These are phyloP conservation scores for Armadillidium nasatum DNA, from an alignment of 1,140 invertebrate genomes.

Conservation along the genomic window DNA sequence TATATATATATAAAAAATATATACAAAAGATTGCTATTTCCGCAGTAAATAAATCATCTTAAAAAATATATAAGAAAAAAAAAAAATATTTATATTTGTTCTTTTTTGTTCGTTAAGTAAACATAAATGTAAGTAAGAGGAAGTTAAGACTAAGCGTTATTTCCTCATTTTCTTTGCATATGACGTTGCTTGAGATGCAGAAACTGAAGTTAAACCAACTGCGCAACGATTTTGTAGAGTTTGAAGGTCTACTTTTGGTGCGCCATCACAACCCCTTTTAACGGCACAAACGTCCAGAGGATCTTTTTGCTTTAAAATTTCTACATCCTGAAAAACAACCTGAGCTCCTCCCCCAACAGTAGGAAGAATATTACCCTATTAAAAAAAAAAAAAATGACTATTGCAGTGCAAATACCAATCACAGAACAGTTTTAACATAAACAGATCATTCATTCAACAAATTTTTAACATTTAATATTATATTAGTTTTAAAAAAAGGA, in stretches of 20 bases:
- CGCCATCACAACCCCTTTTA: slow-evolving; percentile 34
- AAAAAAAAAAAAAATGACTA: slow-evolving; percentile 28
- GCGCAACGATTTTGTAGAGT: background rate
- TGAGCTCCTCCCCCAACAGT: slow-evolving; percentile 89
- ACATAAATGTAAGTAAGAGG: too few relatives aligned
- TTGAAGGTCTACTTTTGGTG: background rate
- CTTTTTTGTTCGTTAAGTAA: too few relatives aligned
- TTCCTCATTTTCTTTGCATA: background rate
- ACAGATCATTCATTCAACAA: too few relatives aligned
- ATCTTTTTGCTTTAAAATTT: slow-evolving; percentile 78
- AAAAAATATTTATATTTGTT: too few relatives aligned
- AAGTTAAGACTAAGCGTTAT: background rate
- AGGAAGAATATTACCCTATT: slow-evolving; percentile 79
- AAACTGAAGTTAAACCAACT: background rate
- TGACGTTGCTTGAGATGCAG: background rate
- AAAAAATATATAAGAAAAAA: too few relatives aligned
- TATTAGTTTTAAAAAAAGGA: too few relatives aligned
- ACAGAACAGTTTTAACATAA: too few relatives aligned
- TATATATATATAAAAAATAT: too few relatives aligned
- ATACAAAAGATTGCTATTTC: too few relatives aligned
- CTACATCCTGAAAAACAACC: slow-evolving; percentile 92
- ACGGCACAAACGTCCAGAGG: slow-evolving; percentile 51
- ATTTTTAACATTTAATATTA: too few relatives aligned
- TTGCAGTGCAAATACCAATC: slow-evolving; percentile 5
- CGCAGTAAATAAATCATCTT: too few relatives aligned